Conservation (phyloP, 2,113 vertebrate genomes). For the Phoenicopterus ruber region DNA sequence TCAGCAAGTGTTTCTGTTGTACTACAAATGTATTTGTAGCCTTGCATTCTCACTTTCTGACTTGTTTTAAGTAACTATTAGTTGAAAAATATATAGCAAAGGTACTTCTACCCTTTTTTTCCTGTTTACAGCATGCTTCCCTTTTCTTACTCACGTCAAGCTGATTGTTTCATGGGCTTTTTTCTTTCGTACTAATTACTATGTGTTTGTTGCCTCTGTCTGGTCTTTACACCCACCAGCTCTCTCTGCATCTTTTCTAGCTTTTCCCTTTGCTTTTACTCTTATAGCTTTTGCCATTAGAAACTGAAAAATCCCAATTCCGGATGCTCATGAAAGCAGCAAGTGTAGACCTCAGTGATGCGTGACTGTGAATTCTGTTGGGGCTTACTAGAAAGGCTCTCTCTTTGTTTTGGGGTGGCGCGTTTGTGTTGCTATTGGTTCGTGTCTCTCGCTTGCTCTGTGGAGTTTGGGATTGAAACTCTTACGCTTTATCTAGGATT, state of each 20-base stretch:
- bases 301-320: not conserved
- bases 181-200: not conserved
- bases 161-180: not conserved
- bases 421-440: not conserved
- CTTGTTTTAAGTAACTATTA: not conserved
- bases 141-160: not conserved
- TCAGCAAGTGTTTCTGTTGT: not conserved
- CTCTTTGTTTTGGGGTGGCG: not conserved
- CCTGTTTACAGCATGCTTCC: not conserved
- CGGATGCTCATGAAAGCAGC: not conserved
- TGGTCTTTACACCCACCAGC: not conserved
- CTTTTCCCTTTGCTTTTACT: not conserved
- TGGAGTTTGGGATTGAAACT: not conserved
- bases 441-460: not conserved
- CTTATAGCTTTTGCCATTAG: not conserved
- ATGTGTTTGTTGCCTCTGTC: not conserved
- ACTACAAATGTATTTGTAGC: not conserved
- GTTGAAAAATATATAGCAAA: not conserved
- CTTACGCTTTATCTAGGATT: constrained; percentile 17
- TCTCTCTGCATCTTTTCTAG: not conserved
- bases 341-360: not conserved
- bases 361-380: not conserved
- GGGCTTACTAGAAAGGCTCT: not conserved
- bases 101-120: not conserved
- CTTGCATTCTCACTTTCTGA: not conserved